These are phyloP conservation scores for Macheiramphus alcinus DNA, from an alignment of 2,113 vertebrate genomes.

Conservation along the genomic window DNA sequence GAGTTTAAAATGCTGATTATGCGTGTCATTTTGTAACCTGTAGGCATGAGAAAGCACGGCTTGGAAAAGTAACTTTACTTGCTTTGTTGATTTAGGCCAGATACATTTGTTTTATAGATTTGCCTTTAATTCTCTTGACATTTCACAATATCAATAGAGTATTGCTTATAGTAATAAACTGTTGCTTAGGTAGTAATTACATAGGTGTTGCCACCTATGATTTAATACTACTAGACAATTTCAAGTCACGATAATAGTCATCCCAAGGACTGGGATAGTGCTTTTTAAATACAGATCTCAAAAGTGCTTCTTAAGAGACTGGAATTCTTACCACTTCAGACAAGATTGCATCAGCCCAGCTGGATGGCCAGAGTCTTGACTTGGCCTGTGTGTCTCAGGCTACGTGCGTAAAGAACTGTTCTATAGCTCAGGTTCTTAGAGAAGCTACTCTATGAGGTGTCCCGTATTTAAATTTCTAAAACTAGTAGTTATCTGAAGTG, in stretches of 20 bases:
- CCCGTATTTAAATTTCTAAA: neutral
- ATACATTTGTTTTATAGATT: neutral
- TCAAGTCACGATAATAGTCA: neutral
- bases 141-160: neutral
- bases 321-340: neutral
- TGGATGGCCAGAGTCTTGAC: neutral
- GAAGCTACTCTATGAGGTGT: neutral
- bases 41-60: neutral
- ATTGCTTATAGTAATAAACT: neutral
- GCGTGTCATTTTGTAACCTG: neutral
- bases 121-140: neutral
- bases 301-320: neutral
- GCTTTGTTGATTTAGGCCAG: neutral
- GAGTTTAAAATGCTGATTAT: neutral
- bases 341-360: neutral
- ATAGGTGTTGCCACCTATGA: neutral
- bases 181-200: too few species aligned
- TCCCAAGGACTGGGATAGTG: neutral
- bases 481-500: neutral
- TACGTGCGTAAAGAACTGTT: neutral
- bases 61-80: neutral
- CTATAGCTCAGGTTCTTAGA: neutral
- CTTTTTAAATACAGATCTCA: neutral
- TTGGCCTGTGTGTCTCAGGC: neutral
- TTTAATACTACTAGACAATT: neutral